Percentiles rank a stretch among this genome's conserved stretches.
These are phyloP conservation scores for Philereme transversata DNA, from an alignment of 2,888 invertebrate genomes.

Conservation along the genomic window DNA sequence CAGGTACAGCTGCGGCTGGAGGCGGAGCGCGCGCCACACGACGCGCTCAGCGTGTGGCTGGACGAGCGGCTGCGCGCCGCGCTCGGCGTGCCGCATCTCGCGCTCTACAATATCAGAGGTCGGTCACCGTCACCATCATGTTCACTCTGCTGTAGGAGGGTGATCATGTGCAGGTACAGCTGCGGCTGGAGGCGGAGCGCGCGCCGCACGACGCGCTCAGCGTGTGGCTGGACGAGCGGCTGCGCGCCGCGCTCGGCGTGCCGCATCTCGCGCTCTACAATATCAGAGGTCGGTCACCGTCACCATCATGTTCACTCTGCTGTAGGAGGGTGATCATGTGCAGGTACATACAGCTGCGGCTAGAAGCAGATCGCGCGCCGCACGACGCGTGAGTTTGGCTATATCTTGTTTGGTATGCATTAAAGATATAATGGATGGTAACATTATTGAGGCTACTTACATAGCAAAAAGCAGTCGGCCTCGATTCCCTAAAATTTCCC, in stretches of 20 bases:
- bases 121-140: conserved; percentile 38
- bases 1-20: conserved; percentile 60
- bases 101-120: conserved; percentile 93
- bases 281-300: not conserved
- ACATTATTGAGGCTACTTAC: no score
- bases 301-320: not conserved
- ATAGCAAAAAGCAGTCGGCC: no score
- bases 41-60: conserved; percentile 93
- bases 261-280: no score
- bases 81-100: conserved; percentile 89
- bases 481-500: no score
- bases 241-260: no score
- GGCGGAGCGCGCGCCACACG: conserved; percentile 81
- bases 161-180: conserved; percentile 36
- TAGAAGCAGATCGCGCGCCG: conserved; percentile 69
- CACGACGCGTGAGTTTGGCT: conserved; percentile 85
- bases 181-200: conserved; percentile 69
- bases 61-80: conserved; percentile 89
- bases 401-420: no score
- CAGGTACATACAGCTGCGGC: conserved; percentile 58
- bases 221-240: no score
- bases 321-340: no score
- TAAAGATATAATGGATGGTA: no score
- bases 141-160: no score
- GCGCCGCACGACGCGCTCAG: conserved; percentile 84